Evolutionary conservation across 2,888 invertebrate species (phyloP).

Genomic region (Oxytorus armatus): DNA sequence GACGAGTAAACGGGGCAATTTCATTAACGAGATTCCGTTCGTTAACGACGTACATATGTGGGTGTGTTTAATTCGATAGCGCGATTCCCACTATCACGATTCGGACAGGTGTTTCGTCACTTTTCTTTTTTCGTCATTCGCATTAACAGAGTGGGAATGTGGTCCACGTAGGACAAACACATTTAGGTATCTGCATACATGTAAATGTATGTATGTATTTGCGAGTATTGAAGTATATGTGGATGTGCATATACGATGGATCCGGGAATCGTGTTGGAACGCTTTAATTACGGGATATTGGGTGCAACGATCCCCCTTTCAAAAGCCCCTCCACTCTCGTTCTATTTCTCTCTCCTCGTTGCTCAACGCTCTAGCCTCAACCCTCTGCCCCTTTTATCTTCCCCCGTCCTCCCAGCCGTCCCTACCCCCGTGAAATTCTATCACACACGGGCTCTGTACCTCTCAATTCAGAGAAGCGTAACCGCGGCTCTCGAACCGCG

Average conservation of each 20-base stretch:
- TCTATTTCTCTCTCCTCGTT: slow-evolving; percentile 26
- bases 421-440: slow-evolving; percentile 49
- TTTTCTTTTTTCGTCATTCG: slow-evolving; percentile 44
- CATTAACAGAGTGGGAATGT: slow-evolving; percentile 15
- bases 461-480: slow-evolving; percentile 50
- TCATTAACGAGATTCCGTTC: slow-evolving; percentile 59
- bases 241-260: slow-evolving; percentile 41
- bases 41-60: slow-evolving; percentile 39
- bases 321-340: neutral
- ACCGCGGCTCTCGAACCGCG: slow-evolving; percentile 55
- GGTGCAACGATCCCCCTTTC: slow-evolving; percentile 29
- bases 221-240: too few species aligned
- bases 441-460: slow-evolving; percentile 25
- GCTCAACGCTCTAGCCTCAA: slow-evolving; percentile 7
- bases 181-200: slow-evolving; percentile 5
- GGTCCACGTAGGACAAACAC: neutral
- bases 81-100: slow-evolving; percentile 16
- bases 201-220: slow-evolving; percentile 20
- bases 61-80: slow-evolving; percentile 50
- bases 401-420: neutral
- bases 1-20: slow-evolving; percentile 45
- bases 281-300: slow-evolving; percentile 61
- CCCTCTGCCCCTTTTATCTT: neutral
- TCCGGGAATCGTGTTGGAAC: slow-evolving; percentile 45
- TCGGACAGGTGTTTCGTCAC: slow-evolving; percentile 43